Percentiles rank a stretch among this genome's conserved stretches.
Conservation (phyloP, 1,140 invertebrate species). For the Melitaea cinxia region DNA sequence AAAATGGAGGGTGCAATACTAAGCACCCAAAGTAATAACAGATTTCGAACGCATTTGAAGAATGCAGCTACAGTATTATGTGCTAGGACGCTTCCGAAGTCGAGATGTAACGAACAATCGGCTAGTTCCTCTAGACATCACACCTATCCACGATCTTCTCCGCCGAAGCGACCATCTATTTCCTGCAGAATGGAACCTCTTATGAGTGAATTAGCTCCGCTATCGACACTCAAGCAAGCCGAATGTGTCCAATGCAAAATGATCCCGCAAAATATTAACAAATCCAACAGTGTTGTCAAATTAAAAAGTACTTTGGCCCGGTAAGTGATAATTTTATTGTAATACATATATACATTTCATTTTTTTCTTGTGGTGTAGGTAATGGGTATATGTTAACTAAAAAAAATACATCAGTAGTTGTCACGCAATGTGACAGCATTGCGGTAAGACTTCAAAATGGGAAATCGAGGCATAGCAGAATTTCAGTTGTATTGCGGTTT, state of each 20-base stretch:
- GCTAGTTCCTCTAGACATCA: conserved; percentile 59
- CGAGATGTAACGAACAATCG: conserved; percentile 57
- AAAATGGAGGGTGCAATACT: conserved; percentile 79
- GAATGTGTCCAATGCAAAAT: conserved; percentile 46
- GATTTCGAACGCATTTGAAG: conserved; percentile 73
- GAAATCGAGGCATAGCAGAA: too few species aligned
- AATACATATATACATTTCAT: background rate
- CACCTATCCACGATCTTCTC: conserved; percentile 75
- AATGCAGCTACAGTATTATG: conserved; percentile 76
- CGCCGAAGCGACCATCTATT: conserved; percentile 61
- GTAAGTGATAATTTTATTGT: conserved; percentile 45
- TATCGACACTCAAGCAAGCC: conserved; percentile 45
- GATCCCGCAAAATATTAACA: conserved; percentile 41
- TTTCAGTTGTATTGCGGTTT: too few species aligned
- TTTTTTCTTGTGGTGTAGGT: background rate
- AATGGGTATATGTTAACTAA: too few species aligned
- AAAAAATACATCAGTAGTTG: too few species aligned
- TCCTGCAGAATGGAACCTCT: conserved; percentile 63
- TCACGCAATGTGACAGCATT: too few species aligned
- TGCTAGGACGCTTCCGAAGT: conserved; percentile 69
- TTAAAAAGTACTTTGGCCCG: conserved; percentile 67
- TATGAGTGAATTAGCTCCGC: conserved; percentile 48
- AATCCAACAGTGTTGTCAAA: conserved; percentile 54
- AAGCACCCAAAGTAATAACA: conserved; percentile 67
- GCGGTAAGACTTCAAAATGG: too few species aligned